Evolutionary conservation across 2,888 invertebrate genomes (phyloP).

Genomic region (Gymnosoma rotundatum): DNA sequence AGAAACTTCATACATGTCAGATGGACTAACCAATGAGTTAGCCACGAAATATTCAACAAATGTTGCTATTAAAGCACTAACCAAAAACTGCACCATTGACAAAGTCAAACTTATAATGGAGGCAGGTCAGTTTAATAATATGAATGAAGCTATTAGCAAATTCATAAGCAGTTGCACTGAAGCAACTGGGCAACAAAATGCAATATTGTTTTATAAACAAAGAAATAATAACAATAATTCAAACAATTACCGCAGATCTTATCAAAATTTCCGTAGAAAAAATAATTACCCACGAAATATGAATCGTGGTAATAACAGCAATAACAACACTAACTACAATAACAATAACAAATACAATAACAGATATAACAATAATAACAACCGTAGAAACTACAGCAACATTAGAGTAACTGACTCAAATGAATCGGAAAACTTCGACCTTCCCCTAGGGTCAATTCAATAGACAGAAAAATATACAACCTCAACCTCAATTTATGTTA

Average conservation of each 20-base stretch:
- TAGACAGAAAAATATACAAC: constrained; percentile 13
- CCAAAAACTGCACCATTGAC: too few relatives aligned
- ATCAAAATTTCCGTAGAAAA: not conserved
- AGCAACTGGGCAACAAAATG: constrained; percentile 45
- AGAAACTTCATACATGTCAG: too few relatives aligned
- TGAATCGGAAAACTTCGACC: constrained; percentile 20
- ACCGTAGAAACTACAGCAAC: not conserved
- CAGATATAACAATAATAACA: not conserved
- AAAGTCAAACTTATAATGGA: not conserved
- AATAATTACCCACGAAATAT: not conserved
- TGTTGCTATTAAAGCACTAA: too few relatives aligned
- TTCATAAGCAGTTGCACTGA: constrained; percentile 60
- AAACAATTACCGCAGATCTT: not conserved
- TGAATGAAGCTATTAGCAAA: constrained; percentile 80
- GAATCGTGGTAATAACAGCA: too few relatives aligned
- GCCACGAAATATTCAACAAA: too few relatives aligned
- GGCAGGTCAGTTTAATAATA: constrained; percentile 76
- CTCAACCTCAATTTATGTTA: constrained; percentile 34
- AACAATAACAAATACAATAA: not conserved
- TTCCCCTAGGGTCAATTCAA: constrained; percentile 11
- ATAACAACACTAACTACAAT: not conserved
- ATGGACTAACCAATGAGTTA: too few relatives aligned
- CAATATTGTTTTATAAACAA: constrained; percentile 27
- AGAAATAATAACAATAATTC: not conserved
- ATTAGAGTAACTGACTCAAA: not conserved